phyloP scores from a whole-genome alignment of 92 coral and sea anemone species.

The Pocillopora meandrina region DNA sequence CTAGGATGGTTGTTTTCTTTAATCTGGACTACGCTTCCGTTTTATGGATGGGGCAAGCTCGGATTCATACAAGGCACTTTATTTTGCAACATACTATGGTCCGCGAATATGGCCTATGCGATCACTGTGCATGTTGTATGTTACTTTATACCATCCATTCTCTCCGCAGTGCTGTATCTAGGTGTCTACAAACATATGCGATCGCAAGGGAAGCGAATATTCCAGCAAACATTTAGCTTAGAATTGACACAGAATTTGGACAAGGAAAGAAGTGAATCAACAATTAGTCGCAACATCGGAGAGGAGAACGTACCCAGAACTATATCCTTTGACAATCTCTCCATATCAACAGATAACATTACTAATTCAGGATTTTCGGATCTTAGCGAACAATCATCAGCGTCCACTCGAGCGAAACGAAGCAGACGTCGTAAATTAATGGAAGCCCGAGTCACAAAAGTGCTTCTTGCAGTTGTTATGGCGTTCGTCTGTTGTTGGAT shows the following conservation, averaged over 20 bases:
- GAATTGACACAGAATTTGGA: not conserved
- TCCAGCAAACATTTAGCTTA: slow-evolving; percentile 15
- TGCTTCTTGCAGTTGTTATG: slow-evolving; percentile 81
- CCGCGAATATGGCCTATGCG: slow-evolving; percentile 70
- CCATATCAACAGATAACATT: slow-evolving; percentile 4
- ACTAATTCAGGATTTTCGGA: not conserved
- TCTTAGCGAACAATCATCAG: not conserved
- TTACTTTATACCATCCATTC: slow-evolving; percentile 78
- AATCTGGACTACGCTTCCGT: slow-evolving; percentile 91
- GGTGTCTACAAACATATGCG: slow-evolving; percentile 73
- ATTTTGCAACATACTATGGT: slow-evolving; percentile 92
- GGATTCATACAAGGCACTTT: slow-evolving; percentile 86
- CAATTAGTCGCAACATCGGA: not conserved
- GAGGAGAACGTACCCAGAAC: not conserved
- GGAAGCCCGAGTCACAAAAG: slow-evolving; percentile 89
- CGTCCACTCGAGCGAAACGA: slow-evolving; percentile 32
- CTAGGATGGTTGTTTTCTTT: slow-evolving; percentile 75
- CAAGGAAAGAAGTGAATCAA: slow-evolving; percentile 4
- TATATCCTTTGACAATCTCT: slow-evolving; percentile 19
- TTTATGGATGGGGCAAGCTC: slow-evolving; percentile 93
- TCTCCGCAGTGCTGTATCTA: slow-evolving; percentile 72
- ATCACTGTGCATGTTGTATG: slow-evolving; percentile 76
- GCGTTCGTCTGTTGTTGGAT: slow-evolving; percentile 96
- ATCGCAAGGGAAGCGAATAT: slow-evolving; percentile 61
- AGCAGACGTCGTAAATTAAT: slow-evolving; percentile 59